Evolutionary conservation across 2,888 invertebrate genomes (phyloP).

Genomic region (Hedychridium roseum): DNA sequence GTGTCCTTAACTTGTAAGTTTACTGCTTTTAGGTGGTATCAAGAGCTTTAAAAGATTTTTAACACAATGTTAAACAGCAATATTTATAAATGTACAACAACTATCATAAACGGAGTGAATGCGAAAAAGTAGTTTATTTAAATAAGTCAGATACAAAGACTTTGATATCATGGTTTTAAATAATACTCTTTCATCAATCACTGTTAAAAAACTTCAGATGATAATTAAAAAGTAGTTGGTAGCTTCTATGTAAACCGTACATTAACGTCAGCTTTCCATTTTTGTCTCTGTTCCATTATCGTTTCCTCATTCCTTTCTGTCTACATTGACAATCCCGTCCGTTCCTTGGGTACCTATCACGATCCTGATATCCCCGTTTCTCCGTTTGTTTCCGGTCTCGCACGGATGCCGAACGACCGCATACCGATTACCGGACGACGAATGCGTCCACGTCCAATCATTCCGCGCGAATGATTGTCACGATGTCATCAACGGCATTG

Average conservation of each 20-base stretch:
- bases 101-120: too few species aligned
- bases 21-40: too few species aligned
- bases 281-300: slow-evolving; percentile 2
- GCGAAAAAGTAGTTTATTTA: too few species aligned
- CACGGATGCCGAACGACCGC: slow-evolving; percentile 49
- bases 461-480: slow-evolving; percentile 14
- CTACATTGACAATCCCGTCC: slow-evolving; percentile 15
- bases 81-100: too few species aligned
- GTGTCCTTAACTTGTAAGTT: too few species aligned
- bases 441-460: slow-evolving; percentile 22
- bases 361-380: slow-evolving; percentile 10
- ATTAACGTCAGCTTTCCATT: slow-evolving; percentile 14
- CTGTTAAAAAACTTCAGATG: too few species aligned
- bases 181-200: too few species aligned
- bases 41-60: too few species aligned
- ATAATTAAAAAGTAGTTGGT: too few species aligned
- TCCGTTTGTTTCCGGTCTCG: slow-evolving; percentile 47
- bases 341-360: slow-evolving; percentile 26
- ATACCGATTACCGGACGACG: slow-evolving; percentile 19
- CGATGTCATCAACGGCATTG: slow-evolving; percentile 30
- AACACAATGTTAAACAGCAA: too few species aligned
- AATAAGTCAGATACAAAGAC: too few species aligned
- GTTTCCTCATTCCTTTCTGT: slow-evolving; percentile 8
- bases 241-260: background rate
- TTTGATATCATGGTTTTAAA: too few species aligned